phyloP scores from a whole-genome alignment of 2,888 invertebrate species.

The Acleris cristana region DNA sequence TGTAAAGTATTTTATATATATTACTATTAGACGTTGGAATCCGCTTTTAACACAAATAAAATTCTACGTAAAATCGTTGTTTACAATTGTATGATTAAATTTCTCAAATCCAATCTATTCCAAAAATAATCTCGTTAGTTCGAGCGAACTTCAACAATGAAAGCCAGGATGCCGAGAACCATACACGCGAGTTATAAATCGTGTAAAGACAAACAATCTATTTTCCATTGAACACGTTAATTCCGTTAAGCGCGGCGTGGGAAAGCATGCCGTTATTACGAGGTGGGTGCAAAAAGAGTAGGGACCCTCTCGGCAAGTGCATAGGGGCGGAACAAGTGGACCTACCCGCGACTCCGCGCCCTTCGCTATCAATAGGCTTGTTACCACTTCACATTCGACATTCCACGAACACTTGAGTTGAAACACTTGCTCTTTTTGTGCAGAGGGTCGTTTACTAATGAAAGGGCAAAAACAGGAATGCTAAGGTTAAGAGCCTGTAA shows the following conservation, averaged over 20 bases:
- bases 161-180: conserved; percentile 30
- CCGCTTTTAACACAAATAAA: too few relatives aligned
- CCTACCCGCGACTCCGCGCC: conserved; percentile 48
- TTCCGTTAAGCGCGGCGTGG: conserved; percentile 65
- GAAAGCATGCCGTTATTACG: conserved; percentile 65
- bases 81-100: background rate
- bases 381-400: conserved; percentile 43
- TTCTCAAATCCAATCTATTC: background rate
- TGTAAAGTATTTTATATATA: too few relatives aligned
- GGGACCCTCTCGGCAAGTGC: conserved; percentile 75
- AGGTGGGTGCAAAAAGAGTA: conserved; percentile 77
- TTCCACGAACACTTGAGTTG: conserved; percentile 40
- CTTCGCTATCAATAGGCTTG: conserved; percentile 34
- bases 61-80: background rate
- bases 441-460: conserved; percentile 22
- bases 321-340: conserved; percentile 82
- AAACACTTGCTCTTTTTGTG: conserved; percentile 39
- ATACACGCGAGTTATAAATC: conserved; percentile 29
- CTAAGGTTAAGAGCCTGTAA: conserved; percentile 24
- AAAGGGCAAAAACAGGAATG: conserved; percentile 22
- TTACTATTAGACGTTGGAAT: too few relatives aligned
- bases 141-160: conserved; percentile 24
- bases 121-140: conserved; percentile 13
- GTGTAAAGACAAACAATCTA: conserved; percentile 51
- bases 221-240: conserved; percentile 61